These are phyloP conservation scores for Zaprionus vittiger DNA, from an alignment of 1,140 invertebrate species.

Conservation along the genomic window DNA sequence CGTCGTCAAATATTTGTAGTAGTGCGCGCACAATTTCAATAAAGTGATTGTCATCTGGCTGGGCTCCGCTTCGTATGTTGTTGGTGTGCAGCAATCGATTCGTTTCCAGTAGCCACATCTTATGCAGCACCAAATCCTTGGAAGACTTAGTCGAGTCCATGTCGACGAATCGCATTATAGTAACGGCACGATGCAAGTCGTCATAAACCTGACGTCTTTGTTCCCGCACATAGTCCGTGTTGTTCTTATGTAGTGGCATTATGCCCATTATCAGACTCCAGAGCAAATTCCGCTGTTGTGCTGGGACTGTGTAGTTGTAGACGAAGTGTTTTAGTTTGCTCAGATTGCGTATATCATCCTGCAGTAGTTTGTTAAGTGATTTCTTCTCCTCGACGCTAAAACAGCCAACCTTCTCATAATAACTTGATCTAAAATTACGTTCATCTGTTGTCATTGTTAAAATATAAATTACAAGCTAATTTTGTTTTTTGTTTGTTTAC, in stretches of 20 bases:
- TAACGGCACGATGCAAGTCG: constrained; percentile 90
- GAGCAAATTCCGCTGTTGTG: constrained; percentile 91
- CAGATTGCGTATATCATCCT: constrained; percentile 93
- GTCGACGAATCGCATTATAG: constrained; percentile 86
- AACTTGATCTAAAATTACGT: constrained; percentile 95
- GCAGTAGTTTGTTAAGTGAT: constrained; percentile 95
- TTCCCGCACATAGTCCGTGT: constrained; percentile 89
- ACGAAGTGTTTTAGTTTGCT: constrained; percentile 94
- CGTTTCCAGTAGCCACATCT: constrained; percentile 91
- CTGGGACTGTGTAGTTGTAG: constrained; percentile 92
- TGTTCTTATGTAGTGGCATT: constrained; percentile 89
- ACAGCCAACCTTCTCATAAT: constrained; percentile 94
- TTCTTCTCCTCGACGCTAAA: constrained; percentile 96
- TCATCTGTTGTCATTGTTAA: constrained; percentile 87
- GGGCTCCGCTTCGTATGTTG: constrained; percentile 85
- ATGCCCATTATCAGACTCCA: constrained; percentile 94
- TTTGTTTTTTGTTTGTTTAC: constrained; percentile 1
- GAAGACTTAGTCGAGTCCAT: constrained; percentile 84
- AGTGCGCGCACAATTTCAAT: constrained; percentile 89
- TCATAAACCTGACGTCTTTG: constrained; percentile 90
- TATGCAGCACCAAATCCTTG: constrained; percentile 87
- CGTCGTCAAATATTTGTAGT: constrained; percentile 88
- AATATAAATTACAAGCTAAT: neutral
- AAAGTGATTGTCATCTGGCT: constrained; percentile 86
- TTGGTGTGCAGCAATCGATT: constrained; percentile 88